Evolutionary conservation across 2,888 invertebrate genomes (phyloP), one percentile per base, ranked within the genome.

Genomic region (Oeneis ivallda): DNA sequence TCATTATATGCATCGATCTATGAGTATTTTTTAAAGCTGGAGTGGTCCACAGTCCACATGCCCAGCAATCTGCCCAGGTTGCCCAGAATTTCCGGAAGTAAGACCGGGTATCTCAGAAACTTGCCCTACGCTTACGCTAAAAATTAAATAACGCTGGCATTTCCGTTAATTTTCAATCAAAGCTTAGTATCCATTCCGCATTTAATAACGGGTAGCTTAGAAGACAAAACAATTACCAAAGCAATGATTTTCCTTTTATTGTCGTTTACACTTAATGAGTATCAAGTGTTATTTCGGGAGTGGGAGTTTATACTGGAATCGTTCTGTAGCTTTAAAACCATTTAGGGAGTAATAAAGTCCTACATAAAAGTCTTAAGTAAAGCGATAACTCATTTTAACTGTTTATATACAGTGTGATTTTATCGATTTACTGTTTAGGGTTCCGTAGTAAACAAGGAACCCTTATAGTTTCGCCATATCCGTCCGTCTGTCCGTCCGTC

Each of bases 311-410:
- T 54, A 61, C 15, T 52, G 52, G 26, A 39, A 41, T 39, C 41
- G 61, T 61, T 61, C 39, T 50, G 61, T 61, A 52, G 61, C 61
- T 52, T 50, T 32, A 52, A 61, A 61, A 61, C 60, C 61, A 52
- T 61, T 61, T n/a, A 61, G 61, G 61, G 61, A 61, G 61, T 32
- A 52, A 61, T 61, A 61, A 61, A 61, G 41, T 41, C 61, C 10
- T 52, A 41, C 61, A 41, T 61, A 41, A 61, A 52, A 41, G 26
- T 39, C 15, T 41, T 52, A 41, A 52, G 61, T 52, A 37, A 61
- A 41, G 41, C 1, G 13, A 61, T 52, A 61, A 52, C 13, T 61
- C 52, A 61, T 41, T 61, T 39, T 52, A 52, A 61, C 41, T 52
- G 26, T 59, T 7, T 11, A n/a, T 10, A 4, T 10, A 8, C 11